Evolutionary conservation across 2,797 vertebrate genomes (phyloP), one percentile per base, ranked within the genome.

Genomic region (Acipenser transmontanus): DNA sequence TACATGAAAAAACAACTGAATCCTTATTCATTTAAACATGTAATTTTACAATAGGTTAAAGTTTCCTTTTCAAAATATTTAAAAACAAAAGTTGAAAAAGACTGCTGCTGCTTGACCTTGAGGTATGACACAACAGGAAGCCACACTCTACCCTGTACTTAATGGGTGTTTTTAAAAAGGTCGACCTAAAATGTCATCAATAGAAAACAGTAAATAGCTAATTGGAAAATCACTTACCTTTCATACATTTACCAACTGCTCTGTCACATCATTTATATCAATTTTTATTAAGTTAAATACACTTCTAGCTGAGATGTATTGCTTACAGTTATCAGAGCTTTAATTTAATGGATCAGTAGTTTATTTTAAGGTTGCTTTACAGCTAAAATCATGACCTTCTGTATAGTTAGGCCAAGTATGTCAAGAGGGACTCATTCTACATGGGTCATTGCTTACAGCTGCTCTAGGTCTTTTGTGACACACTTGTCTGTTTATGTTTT

Each of bases 261-360:
- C 7, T 57, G 14, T n/a, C 9, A 57, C 14, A n/a, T 13, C 14
- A 11, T n/a, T 57, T 57, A 57, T 57, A 13, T n/a, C 14, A 6
- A 11, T 57, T n/a, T 13, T 13, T 57, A 57, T 57, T n/a, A 4
- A 57, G 54, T n/a, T 13, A n/a, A 57, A 14, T n/a, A 57, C 34
- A 34, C 34, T 34, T 57, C 54, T 57, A 13, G 14, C 12, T 13
- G 14, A 57, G 54, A 1, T 13, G 12, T 57, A n/a, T n/a, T 57
- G 12, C 12, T 57, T 57, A n/a, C 54, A 11, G 54, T 57, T 57
- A 57, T n/a, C 6, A 11, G 11, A 11, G 54, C 6, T 57, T 57
- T 57, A 57, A 57, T 57, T 57, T 57, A 57, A 57, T 57, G 54
- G 11, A 13, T 57, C 54, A 57, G 54, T 57, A n/a, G 54, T 57